phyloP scores from a whole-genome alignment of 2,888 invertebrate species.

The Atethmia centrago region DNA sequence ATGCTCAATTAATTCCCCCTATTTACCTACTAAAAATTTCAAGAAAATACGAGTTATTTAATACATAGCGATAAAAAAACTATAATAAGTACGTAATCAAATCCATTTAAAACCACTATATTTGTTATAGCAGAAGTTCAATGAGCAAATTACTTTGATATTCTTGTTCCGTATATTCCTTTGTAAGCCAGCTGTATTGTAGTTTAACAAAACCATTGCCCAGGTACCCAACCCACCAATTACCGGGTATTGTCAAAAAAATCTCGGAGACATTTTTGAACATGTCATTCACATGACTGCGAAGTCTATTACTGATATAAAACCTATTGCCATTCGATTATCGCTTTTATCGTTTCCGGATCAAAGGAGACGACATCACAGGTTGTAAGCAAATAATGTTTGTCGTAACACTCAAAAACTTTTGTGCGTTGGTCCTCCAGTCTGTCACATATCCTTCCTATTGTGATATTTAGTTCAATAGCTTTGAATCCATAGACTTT shows the following conservation, averaged over 20 bases:
- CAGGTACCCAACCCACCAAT: conserved; percentile 91
- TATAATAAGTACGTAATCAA: conserved; percentile 66
- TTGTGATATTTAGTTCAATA: conserved; percentile 87
- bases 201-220: conserved; percentile 85
- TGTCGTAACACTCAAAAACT: conserved; percentile 82
- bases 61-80: conserved; percentile 35
- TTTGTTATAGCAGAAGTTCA: conserved; percentile 76
- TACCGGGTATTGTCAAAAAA: conserved; percentile 86
- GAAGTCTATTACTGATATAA: conserved; percentile 30
- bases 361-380: conserved; percentile 20
- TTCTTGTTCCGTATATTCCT: conserved; percentile 78
- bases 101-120: conserved; percentile 70
- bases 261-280: conserved; percentile 89
- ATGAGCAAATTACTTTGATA: conserved; percentile 85
- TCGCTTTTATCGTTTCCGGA: conserved; percentile 60
- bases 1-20: not conserved
- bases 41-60: conserved; percentile 19
- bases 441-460: conserved; percentile 89
- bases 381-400: conserved; percentile 53
- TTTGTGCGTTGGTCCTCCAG: conserved; percentile 86
- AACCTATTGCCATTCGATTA: conserved; percentile 59
- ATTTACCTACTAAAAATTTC: not conserved
- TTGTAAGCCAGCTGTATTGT: conserved; percentile 86
- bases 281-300: conserved; percentile 84
- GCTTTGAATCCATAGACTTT: conserved; percentile 80